Evolutionary conservation across 2,113 vertebrate genomes (phyloP).

Genomic region (Eudyptes chrysolophus): DNA sequence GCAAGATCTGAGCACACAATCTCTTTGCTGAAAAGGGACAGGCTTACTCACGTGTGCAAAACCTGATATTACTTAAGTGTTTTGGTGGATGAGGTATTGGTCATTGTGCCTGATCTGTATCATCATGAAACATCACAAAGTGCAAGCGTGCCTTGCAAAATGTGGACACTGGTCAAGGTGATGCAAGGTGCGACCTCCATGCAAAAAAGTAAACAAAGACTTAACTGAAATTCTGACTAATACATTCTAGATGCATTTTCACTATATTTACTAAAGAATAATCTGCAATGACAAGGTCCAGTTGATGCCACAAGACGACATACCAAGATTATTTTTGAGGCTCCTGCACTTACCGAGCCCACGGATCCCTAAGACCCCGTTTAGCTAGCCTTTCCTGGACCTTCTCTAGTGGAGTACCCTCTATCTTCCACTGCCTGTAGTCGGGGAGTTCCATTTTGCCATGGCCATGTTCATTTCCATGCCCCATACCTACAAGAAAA

Average conservation of each 20-base stretch:
- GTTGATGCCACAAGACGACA: not conserved
- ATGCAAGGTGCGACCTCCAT: not conserved
- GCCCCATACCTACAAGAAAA: slow-evolving; percentile 71
- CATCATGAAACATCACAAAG: not conserved
- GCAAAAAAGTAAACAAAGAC: not conserved
- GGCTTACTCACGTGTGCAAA: not conserved
- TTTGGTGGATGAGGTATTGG: not conserved
- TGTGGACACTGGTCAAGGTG: not conserved
- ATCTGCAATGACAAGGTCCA: not conserved
- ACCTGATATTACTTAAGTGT: not conserved
- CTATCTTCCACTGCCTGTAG: slow-evolving; percentile 86
- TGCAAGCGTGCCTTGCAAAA: not conserved
- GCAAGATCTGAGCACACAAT: not conserved
- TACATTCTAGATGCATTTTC: not conserved
- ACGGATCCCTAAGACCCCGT: slow-evolving; percentile 88
- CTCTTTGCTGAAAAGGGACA: not conserved
- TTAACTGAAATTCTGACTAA: not conserved
- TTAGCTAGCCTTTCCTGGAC: slow-evolving; percentile 82
- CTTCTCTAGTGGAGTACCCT: slow-evolving; percentile 88
- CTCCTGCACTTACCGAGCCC: slow-evolving; percentile 82
- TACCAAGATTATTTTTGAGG: not conserved
- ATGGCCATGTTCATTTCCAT: slow-evolving; percentile 77
- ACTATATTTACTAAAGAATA: not conserved
- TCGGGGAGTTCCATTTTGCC: slow-evolving; percentile 86
- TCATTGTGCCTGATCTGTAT: not conserved